phyloP scores from a whole-genome alignment of 1,140 invertebrate genomes.

The Pomacea maculata region DNA sequence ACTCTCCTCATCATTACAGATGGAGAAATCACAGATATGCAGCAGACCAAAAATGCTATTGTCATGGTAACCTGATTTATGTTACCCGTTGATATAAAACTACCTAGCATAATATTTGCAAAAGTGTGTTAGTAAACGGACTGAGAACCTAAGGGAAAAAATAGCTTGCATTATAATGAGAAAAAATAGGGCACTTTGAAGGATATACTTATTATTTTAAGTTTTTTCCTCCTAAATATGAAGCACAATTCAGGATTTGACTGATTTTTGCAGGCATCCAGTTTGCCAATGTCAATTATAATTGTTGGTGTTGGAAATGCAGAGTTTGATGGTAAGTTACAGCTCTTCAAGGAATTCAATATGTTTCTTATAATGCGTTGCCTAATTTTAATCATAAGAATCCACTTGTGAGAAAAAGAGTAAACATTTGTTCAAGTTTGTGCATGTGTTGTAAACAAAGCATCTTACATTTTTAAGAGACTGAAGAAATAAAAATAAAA shows the following conservation, averaged over 20 bases:
- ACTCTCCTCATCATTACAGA: slow-evolving; percentile 63
- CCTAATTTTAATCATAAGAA: no score
- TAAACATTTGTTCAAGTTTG: background rate
- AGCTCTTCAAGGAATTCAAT: background rate
- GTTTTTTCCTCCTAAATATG: no score
- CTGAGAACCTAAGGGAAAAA: no score
- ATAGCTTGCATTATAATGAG: no score
- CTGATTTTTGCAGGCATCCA: slow-evolving; percentile 50
- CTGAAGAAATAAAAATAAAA: no score
- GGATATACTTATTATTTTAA: no score
- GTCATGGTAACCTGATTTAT: slow-evolving; percentile 44
- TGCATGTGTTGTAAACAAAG: background rate
- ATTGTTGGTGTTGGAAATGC: slow-evolving; percentile 63
- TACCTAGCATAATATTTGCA: background rate
- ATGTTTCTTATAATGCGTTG: no score
- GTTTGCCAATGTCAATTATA: slow-evolving; percentile 62
- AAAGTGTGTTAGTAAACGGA: background rate
- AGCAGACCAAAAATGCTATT: slow-evolving; percentile 58
- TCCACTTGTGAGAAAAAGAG: no score
- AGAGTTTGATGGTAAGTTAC: slow-evolving; percentile 57
- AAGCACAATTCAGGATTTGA: no score
- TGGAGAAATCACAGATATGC: slow-evolving; percentile 63
- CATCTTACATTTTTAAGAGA: no score
- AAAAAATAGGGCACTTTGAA: no score
- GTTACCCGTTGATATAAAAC: background rate